Conservation (phyloP, 2,888 invertebrate genomes). For the Aethes cnicana region DNA sequence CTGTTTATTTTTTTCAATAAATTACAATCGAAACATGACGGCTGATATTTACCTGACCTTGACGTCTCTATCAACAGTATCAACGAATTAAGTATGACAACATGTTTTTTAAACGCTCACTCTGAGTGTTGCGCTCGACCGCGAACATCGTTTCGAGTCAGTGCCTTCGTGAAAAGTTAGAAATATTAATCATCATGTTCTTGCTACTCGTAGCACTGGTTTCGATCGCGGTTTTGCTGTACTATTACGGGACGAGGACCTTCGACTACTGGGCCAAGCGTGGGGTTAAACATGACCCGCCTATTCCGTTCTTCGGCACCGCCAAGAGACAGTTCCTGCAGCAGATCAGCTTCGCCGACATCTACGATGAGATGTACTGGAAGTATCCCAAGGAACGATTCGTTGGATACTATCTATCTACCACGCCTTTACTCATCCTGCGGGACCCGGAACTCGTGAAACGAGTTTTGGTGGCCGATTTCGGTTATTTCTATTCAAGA, state of each 20-base stretch:
- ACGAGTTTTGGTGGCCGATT: constrained; percentile 36
- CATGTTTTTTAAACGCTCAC: too few species aligned
- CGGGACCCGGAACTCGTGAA: constrained; percentile 39
- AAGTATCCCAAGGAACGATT: constrained; percentile 35
- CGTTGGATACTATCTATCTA: constrained; percentile 32
- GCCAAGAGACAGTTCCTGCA: constrained; percentile 17
- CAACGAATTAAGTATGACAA: too few species aligned
- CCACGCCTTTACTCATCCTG: constrained; percentile 34
- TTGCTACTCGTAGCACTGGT: not conserved
- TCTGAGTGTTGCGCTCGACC: too few species aligned
- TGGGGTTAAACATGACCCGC: constrained; percentile 34
- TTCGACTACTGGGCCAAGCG: constrained; percentile 34
- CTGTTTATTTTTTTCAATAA: too few species aligned
- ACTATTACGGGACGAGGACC: constrained; percentile 31
- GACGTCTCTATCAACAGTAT: too few species aligned
- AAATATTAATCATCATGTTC: constrained; percentile 2
- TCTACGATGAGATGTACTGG: constrained; percentile 32
- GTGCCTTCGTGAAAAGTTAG: too few species aligned
- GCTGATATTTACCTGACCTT: too few species aligned
- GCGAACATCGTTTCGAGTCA: too few species aligned
- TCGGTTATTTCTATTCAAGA: constrained; percentile 33
- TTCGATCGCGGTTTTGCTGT: constrained; percentile 17
- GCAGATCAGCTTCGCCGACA: constrained; percentile 29
- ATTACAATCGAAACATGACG: too few species aligned
- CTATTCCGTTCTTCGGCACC: constrained; percentile 35